A percentile compares a stretch with the other conserved stretches of the same genome.
Conservation (phyloP, 2,797 vertebrate species). For the Gymnothorax reevesii region DNA sequence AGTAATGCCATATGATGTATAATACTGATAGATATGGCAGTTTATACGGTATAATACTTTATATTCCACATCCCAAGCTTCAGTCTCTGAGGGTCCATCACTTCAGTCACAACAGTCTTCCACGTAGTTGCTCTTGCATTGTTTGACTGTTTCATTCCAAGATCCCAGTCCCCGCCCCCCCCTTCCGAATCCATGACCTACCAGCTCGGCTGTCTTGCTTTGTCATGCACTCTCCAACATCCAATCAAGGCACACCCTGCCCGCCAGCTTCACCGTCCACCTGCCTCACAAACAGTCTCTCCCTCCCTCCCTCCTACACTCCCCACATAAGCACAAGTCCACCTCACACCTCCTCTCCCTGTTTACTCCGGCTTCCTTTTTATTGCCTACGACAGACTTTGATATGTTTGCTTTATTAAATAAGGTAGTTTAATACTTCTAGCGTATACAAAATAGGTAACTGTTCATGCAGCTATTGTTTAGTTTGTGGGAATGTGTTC, state of each 20-base stretch:
- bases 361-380: not conserved
- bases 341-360: not conserved
- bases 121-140: not conserved
- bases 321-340: slow-evolving; percentile 17
- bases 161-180: not conserved
- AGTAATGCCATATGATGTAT: slow-evolving; percentile 51
- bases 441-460: slow-evolving; percentile 55
- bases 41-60: slow-evolving; percentile 50
- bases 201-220: not conserved
- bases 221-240: slow-evolving; percentile 1
- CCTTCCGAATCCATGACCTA: not conserved
- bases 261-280: slow-evolving; percentile 41
- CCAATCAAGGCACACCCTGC: slow-evolving; percentile 9
- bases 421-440: slow-evolving; percentile 55
- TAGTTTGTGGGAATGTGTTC: slow-evolving; percentile 35
- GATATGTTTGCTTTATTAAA: slow-evolving; percentile 52
- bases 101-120: slow-evolving; percentile 21
- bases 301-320: not conserved
- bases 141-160: not conserved
- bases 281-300: not conserved
- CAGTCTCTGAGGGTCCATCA: slow-evolving; percentile 27
- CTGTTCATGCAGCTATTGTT: slow-evolving; percentile 56
- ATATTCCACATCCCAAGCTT: slow-evolving; percentile 33
- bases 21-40: slow-evolving; percentile 57
- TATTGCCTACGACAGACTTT: slow-evolving; percentile 29